phyloP scores from a whole-genome alignment of 2,888 invertebrate species.

The Folsomia candida region DNA sequence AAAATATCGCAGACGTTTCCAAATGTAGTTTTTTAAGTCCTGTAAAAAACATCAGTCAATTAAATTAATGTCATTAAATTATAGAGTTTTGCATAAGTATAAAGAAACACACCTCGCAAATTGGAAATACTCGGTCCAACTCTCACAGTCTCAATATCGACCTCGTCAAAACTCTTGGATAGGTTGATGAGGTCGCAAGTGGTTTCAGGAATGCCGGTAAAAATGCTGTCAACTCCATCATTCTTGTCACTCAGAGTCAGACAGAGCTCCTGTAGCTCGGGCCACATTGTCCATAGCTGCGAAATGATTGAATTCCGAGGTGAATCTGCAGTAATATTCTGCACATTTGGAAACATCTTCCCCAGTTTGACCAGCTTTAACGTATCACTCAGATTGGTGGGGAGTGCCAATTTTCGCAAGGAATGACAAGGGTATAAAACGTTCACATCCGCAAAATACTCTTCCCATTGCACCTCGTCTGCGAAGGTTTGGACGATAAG shows the following conservation, averaged over 20 bases:
- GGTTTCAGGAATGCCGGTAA: conserved; percentile 30
- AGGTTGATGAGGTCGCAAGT: conserved; percentile 23
- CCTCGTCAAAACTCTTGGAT: conserved; percentile 27
- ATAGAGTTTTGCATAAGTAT: conserved; percentile 5
- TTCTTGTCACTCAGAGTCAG: conserved; percentile 33
- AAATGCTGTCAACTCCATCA: conserved; percentile 28
- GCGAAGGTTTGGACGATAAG: conserved; percentile 36
- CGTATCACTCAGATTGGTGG: conserved; percentile 29
- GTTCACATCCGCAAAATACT: conserved; percentile 34
- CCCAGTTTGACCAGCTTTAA: conserved; percentile 14
- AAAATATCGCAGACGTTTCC: conserved; percentile 31
- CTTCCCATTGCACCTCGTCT: conserved; percentile 38
- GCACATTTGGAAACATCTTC: conserved; percentile 34
- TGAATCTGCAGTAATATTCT: conserved; percentile 20
- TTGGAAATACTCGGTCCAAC: conserved; percentile 35
- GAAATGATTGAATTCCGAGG: conserved; percentile 29
- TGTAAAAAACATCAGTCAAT: conserved; percentile 3
- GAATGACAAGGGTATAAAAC: conserved; percentile 32
- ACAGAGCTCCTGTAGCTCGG: conserved; percentile 27
- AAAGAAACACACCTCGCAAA: conserved; percentile 30
- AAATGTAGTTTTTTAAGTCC: conserved; percentile 29
- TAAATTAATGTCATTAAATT: neutral
- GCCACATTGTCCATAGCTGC: conserved; percentile 33
- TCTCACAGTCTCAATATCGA: conserved; percentile 31
- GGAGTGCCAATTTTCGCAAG: conserved; percentile 27